These are phyloP conservation scores for Calephelis perditalis DNA, from an alignment of 2,888 invertebrate species.

Conservation along the genomic window DNA sequence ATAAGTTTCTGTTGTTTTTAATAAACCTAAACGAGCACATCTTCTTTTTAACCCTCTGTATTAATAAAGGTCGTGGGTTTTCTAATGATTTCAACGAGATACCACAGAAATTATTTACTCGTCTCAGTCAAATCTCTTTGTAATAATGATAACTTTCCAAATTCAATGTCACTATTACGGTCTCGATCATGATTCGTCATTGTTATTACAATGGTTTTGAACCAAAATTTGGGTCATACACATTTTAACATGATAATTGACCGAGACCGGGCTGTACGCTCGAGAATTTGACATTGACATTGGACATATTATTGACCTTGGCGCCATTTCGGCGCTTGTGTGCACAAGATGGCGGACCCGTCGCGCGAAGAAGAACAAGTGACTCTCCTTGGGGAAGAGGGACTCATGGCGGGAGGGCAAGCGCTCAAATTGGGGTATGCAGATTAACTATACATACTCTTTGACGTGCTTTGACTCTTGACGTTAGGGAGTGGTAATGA, in stretches of 20 bases:
- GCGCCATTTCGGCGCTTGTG: slow-evolving; percentile 73
- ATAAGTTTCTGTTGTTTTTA: slow-evolving; percentile 44
- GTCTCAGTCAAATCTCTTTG: slow-evolving; percentile 15
- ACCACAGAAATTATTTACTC: slow-evolving; percentile 11
- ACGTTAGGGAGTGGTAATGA: slow-evolving; percentile 36
- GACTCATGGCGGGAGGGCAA: slow-evolving; percentile 95
- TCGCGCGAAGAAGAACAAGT: slow-evolving; percentile 97
- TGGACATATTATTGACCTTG: slow-evolving; percentile 82
- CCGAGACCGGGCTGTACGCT: background rate
- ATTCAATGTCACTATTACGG: slow-evolving; percentile 56
- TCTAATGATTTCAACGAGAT: slow-evolving; percentile 28
- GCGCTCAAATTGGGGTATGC: slow-evolving; percentile 98
- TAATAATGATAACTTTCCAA: slow-evolving; percentile 24
- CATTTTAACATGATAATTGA: slow-evolving; percentile 12
- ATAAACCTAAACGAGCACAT: slow-evolving; percentile 21
- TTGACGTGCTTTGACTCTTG: slow-evolving; percentile 59
- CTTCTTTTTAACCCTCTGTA: slow-evolving; percentile 41
- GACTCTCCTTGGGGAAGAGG: slow-evolving; percentile 97
- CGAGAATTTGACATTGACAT: slow-evolving; percentile 79
- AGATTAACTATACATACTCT: slow-evolving; percentile 54
- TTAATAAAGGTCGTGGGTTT: slow-evolving; percentile 54
- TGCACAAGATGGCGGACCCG: slow-evolving; percentile 97
- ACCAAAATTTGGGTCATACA: slow-evolving; percentile 1
- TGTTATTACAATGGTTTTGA: slow-evolving; percentile 6
- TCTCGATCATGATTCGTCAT: slow-evolving; percentile 7